These are phyloP conservation scores for Typhlomys cinereus DNA, from an alignment of 2,113 vertebrate species.

Conservation along the genomic window DNA sequence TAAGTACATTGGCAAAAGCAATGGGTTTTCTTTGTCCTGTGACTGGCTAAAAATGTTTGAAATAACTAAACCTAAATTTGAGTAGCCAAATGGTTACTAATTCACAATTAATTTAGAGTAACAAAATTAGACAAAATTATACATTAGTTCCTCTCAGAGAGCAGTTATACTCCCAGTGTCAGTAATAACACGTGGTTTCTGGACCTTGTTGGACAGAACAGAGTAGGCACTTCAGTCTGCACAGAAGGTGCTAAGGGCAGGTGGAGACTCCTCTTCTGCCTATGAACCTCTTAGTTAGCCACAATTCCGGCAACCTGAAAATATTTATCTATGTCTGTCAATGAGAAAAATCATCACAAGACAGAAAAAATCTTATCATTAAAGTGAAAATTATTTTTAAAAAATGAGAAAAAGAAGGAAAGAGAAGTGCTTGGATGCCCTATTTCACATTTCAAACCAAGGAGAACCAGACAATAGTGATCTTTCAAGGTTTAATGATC, in stretches of 20 bases:
- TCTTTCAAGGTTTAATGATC: constrained; percentile 21
- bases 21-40: background rate
- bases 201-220: background rate
- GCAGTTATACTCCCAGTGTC: background rate
- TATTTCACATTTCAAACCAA: background rate
- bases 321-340: background rate
- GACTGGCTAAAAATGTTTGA: background rate
- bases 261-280: background rate
- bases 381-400: background rate
- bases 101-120: background rate
- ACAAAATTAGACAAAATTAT: background rate
- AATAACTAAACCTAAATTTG: background rate
- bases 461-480: background rate
- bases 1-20: background rate
- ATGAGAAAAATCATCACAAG: background rate
- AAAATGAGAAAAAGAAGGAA: constrained; percentile 10
- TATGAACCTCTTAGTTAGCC: background rate
- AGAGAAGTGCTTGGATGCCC: background rate
- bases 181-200: accelerated
- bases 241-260: background rate
- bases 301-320: background rate
- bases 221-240: background rate
- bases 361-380: background rate
- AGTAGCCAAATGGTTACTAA: background rate
- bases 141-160: background rate